Base-by-base conservation (phyloP, 37 sponge, comb jelly and placozoan genomes). In the Amphimedon queenslandica region DNA sequence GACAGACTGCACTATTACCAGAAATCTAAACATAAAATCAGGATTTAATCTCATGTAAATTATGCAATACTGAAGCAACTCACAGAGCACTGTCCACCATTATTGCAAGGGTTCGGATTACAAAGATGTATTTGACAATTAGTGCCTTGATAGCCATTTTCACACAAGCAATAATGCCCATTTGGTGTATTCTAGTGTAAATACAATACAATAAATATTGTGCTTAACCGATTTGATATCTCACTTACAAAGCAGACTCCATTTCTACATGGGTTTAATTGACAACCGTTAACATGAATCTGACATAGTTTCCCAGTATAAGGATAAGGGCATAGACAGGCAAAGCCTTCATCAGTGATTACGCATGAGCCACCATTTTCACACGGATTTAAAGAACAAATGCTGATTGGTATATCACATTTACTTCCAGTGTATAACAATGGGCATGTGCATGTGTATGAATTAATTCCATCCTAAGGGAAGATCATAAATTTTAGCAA, bases 391-490 rank as follows among this genome's bases (percentile, higher is more conserved):
- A 24, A 24, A 6, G 27, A 13, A 60, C 61, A 60, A 60, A 60
- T 60, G 61, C 21, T 11, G 23, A n/a, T n/a, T 69, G 61, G 61
- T 25, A 25, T 60, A 37, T 58, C 31, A 30, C 77, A 77, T 6
- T 33, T 67, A n/a, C 13, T 51, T 31, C 77, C 77, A 32, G 68
- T 67, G 69, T 55, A 77, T 3, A 23, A 27, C 27, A 28, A 18
- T 4, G 33, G 4, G 37, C 77, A 77, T 0, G 68, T 55, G 29
- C 77, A 37, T 31, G 20, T 66, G 4, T n/a, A 24, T 20, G 18
- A n/a, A 23, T 63, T 24, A 11, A 32, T 34, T 4, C 68, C 68
- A 66, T 66, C 68, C 64, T 63, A 63, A 77, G 53, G 53, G 53
- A 47, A 13, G 8, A 47, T 18, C 53, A 47, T 18, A 47, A 18